Evolutionary conservation across 2,888 invertebrate species (phyloP).

Genomic region (Salpingus planirostris): DNA sequence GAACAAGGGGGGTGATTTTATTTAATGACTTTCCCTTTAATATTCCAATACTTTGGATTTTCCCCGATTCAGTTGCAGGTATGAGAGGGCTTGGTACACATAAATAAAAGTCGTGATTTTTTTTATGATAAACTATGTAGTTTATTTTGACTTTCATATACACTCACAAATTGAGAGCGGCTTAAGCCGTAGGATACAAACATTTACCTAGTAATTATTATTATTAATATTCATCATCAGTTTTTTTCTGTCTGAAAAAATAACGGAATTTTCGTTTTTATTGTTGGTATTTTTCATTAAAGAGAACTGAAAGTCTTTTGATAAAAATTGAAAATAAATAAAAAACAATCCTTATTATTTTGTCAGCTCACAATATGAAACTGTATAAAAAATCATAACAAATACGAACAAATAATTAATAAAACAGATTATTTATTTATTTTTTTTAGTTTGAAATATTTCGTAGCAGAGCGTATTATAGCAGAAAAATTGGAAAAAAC

Average conservation of each 20-base stretch:
- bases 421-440: conserved; percentile 10
- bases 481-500: conserved; percentile 10
- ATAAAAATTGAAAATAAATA: conserved; percentile 8
- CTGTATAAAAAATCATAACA: conserved; percentile 19
- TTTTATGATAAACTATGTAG: conserved; percentile 46
- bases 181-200: conserved; percentile 46
- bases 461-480: conserved; percentile 14
- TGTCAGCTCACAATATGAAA: conserved; percentile 17
- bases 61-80: no score
- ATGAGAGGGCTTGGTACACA: no score
- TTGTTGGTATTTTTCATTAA: conserved; percentile 16
- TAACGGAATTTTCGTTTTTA: conserved; percentile 34
- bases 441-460: conserved; percentile 1
- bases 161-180: conserved; percentile 47
- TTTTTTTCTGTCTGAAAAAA: conserved; percentile 30
- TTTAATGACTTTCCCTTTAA: conserved; percentile 8
- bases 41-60: not conserved
- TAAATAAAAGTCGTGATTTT: not conserved
- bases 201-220: conserved; percentile 46
- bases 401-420: conserved; percentile 19
- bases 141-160: conserved; percentile 47
- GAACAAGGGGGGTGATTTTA: conserved; percentile 19
- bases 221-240: conserved; percentile 44
- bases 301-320: no score
- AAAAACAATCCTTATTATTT: conserved; percentile 19